Conservation (phyloP, 2,888 invertebrate species). For the Oligia latruncula region DNA sequence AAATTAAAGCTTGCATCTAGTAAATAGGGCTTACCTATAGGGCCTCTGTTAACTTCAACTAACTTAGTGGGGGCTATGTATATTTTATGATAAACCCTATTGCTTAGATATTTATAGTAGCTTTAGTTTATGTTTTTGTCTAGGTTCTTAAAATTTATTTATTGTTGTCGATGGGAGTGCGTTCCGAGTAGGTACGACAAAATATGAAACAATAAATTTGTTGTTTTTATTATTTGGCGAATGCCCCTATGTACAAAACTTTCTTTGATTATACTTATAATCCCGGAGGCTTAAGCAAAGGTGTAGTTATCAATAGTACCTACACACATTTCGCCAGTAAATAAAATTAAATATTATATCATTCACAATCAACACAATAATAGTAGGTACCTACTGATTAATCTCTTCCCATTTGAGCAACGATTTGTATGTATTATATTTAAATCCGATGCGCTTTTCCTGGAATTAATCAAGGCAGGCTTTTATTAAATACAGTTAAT, state of each 20-base stretch:
- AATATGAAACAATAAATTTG: background rate
- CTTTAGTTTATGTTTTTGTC: background rate
- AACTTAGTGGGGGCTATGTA: background rate
- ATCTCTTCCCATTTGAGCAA: slow-evolving; percentile 13
- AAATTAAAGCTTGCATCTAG: slow-evolving; percentile 21
- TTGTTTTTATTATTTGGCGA: background rate
- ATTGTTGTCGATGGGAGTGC: background rate
- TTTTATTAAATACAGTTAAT: slow-evolving; percentile 15
- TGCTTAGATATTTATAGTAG: background rate
- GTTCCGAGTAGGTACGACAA: background rate
- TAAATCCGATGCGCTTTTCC: slow-evolving; percentile 1
- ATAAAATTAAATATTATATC: background rate
- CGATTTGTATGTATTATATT: background rate
- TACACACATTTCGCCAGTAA: background rate
- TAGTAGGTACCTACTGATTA: slow-evolving; percentile 11
- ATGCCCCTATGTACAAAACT: background rate
- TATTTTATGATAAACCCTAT: background rate
- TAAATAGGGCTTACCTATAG: slow-evolving; percentile 17
- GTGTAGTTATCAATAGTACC: too few species aligned
- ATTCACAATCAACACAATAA: background rate
- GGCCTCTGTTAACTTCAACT: slow-evolving; percentile 14
- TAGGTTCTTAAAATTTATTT: background rate
- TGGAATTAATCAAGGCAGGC: slow-evolving; percentile 11
- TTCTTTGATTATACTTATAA: too few species aligned
- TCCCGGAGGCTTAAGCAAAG: too few species aligned